Base-by-base conservation (phyloP, 2,888 invertebrate species). In the Lasioglossum leucozonium region DNA sequence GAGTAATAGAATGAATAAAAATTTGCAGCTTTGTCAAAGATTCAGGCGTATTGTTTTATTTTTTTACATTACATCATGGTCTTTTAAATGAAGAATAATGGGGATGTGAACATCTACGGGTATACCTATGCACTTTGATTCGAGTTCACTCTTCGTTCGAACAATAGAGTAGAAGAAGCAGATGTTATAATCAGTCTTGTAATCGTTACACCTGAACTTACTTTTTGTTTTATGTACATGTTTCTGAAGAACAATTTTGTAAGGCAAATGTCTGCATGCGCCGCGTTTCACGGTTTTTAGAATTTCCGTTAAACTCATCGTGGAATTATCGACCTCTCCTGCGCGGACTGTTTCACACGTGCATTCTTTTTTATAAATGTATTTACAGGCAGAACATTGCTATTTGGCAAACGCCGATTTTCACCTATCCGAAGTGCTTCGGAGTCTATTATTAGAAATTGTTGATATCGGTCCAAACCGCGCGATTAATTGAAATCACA, bases 121-220 rank as follows among this genome's bases (percentile, higher is more conserved):
- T 72, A 83, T 72, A 72, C 58, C 58, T 77, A 81, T 72, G 40
- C n/a, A 81, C 67, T 77, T 69, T 42, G 40, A 79, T 79, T 72
- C n/a, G 40, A 83, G n/a, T 13, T 34, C 72, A 72, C 22, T 5
- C 18, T 44, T 73, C 65, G 62, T 42, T 77, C 40, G 55, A 62
- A 73, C 58, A 83, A 77, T 77, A 47, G 72, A 78, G 72, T 62
- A 67, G 42, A 72, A 75, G 65, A 82, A 84, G 65, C 55, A 67
- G 75, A 76, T 82, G 16, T 85, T 69, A 69, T 79, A 67, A 67
- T 85, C 82, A 85, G 79, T 85, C 79, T 82, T 76, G 75, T 72
- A 73, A 85, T 72, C 40, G 11, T 76, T 82, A 79, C 58, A 79
- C 71, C 44, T 81, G 82, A 58, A 72, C 40, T 72, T 72, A 75